Evolutionary conservation across 2,888 invertebrate species (phyloP), one percentile per base, ranked within the genome.

Genomic region (Pilophorus perplexus): DNA sequence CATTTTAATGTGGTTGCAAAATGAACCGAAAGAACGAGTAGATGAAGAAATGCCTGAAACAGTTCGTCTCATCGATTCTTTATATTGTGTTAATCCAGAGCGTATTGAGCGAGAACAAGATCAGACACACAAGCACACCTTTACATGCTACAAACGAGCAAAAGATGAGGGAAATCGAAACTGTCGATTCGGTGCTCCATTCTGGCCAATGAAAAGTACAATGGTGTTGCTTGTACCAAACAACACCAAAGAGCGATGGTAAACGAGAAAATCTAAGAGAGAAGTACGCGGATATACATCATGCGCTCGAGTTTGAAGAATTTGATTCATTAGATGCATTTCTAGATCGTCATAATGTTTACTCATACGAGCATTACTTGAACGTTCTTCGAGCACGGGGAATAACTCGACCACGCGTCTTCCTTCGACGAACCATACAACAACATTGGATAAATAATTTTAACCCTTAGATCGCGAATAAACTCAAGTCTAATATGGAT

Each of bases 301-400:
- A 42, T 8, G 16, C 42, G n/a, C 42, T 42, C 16, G 42, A 42
- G 42, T 42, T 42, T 42, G 42, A 42, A 8, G 42, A 42, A 5
- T 42, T 42, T 42, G 16, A 42, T 42, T 3, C 3, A 2, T 8
- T 42, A 8, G 8, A 8, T 42, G n/a, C 42, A 42, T 42, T 42
- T 42, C 42, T 42, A 2, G 16, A 42, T 4, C 42, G 8, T 8
- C 42, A 42, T 42, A 42, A 8, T 3, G 42, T 42, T 3, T 2
- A 42, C 3, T 42, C 42, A 8, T 42, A 42, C 16, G 55, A 55
- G 18, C 37, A 55, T 55, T 75, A 75, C 67, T 1, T 18, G n/a
- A 65, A 74, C 27, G 71, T 74, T 10, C 22, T 75, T 37, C 67
- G 71, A 1, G n/a, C n/a, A n/a, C n/a, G n/a, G n/a, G 70, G 70